phyloP scores from a whole-genome alignment of 1,140 invertebrate species.

The Dendrolimus kikuchii region DNA sequence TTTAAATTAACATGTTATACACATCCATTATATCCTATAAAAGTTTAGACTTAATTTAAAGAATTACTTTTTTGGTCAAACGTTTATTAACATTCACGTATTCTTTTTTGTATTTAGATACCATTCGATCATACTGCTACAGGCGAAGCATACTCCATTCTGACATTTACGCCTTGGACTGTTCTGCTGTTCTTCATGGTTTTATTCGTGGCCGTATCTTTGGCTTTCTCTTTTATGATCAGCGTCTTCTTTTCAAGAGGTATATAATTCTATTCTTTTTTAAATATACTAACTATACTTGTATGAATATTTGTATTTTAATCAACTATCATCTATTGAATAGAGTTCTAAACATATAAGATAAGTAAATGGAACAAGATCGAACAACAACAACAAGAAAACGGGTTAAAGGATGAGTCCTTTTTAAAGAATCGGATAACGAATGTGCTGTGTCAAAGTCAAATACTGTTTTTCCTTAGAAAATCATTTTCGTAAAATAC shows the following conservation, averaged over 20 bases:
- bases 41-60: too few relatives aligned
- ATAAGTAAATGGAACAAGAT: too few relatives aligned
- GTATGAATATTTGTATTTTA: background rate
- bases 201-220: conserved; percentile 74
- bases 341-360: too few relatives aligned
- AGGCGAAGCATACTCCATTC: conserved; percentile 54
- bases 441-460: too few relatives aligned
- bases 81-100: background rate
- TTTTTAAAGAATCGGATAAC: too few relatives aligned
- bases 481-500: too few relatives aligned
- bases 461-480: too few relatives aligned
- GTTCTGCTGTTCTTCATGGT: conserved; percentile 76
- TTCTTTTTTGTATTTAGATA: conserved; percentile 33
- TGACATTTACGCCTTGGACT: conserved; percentile 73
- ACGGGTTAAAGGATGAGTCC: too few relatives aligned
- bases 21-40: too few relatives aligned
- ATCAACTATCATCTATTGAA: background rate
- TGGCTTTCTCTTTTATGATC: conserved; percentile 79
- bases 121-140: conserved; percentile 42
- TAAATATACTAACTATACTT: background rate
- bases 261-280: conserved; percentile 40
- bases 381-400: too few relatives aligned
- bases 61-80: background rate
- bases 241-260: conserved; percentile 81
- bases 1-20: too few relatives aligned